phyloP scores from a whole-genome alignment of 2,888 invertebrate species.

The Drosophila cyrtoloma region DNA sequence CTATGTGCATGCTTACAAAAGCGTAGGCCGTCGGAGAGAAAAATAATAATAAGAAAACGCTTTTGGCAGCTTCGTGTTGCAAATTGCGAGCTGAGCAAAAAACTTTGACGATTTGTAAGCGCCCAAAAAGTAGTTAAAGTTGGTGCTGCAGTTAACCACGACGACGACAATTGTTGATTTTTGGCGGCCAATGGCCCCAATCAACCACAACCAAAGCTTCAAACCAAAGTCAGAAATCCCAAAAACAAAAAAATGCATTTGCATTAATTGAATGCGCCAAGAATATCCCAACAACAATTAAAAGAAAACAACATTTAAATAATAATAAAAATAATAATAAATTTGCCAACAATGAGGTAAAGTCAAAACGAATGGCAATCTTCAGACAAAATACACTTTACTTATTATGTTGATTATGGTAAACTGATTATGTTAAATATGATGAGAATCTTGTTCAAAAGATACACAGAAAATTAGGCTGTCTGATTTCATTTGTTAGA shows the following conservation, averaged over 20 bases:
- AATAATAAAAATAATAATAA: background rate
- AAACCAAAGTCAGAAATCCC: background rate
- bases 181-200: slow-evolving; percentile 54
- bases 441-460: background rate
- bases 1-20: slow-evolving; percentile 17
- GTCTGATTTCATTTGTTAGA: background rate
- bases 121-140: slow-evolving; percentile 67
- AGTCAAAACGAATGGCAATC: background rate
- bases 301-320: slow-evolving; percentile 4
- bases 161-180: slow-evolving; percentile 63
- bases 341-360: background rate
- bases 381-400: background rate
- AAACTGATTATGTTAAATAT: background rate
- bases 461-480: too few species aligned
- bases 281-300: background rate
- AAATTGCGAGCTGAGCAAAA: slow-evolving; percentile 64
- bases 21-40: slow-evolving; percentile 7
- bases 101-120: slow-evolving; percentile 71
- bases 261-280: slow-evolving; percentile 41
- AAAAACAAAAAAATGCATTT: slow-evolving; percentile 7
- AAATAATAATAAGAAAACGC: slow-evolving; percentile 61
- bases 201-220: slow-evolving; percentile 7
- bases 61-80: slow-evolving; percentile 67
- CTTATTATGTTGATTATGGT: background rate
- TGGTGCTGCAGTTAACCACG: slow-evolving; percentile 57